Evolutionary conservation across 2,888 invertebrate genomes (phyloP).

Genomic region (Dendrolimus pini): DNA sequence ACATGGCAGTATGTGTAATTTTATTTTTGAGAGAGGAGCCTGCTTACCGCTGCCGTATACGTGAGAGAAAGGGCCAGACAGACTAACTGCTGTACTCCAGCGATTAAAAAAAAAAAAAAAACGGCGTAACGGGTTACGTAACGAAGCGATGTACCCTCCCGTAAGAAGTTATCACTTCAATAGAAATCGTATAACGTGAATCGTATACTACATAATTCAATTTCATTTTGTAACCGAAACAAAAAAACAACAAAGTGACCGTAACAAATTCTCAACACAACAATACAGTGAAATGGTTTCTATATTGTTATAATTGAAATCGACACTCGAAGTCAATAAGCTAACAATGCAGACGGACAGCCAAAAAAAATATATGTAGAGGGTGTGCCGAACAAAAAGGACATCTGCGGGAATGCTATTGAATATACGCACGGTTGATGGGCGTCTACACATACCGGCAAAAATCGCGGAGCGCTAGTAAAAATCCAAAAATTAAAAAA

Average conservation of each 20-base stretch:
- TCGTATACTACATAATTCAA: too few relatives aligned
- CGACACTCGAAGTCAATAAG: constrained; percentile 37
- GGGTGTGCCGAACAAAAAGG: constrained; percentile 30
- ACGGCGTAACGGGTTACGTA: too few relatives aligned
- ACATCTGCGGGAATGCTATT: constrained; percentile 39
- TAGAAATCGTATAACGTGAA: too few relatives aligned
- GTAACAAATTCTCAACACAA: background rate
- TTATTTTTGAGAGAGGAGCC: too few relatives aligned
- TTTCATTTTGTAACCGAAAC: too few relatives aligned
- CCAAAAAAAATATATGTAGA: constrained; percentile 20
- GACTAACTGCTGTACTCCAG: too few relatives aligned
- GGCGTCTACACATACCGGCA: constrained; percentile 12
- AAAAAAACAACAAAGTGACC: background rate
- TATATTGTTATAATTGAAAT: constrained; percentile 51
- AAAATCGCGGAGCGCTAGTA: background rate
- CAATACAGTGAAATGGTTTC: constrained; percentile 13
- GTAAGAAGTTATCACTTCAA: too few relatives aligned
- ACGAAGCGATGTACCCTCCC: too few relatives aligned
- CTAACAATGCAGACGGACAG: constrained; percentile 14
- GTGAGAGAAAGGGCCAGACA: too few relatives aligned
- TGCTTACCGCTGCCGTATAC: too few relatives aligned
- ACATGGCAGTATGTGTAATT: too few relatives aligned
- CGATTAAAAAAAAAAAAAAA: too few relatives aligned
- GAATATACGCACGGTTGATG: constrained; percentile 9
- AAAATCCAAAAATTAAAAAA: background rate